phyloP scores from a whole-genome alignment of 2,888 invertebrate genomes.

The Platycheirus rosarum region DNA sequence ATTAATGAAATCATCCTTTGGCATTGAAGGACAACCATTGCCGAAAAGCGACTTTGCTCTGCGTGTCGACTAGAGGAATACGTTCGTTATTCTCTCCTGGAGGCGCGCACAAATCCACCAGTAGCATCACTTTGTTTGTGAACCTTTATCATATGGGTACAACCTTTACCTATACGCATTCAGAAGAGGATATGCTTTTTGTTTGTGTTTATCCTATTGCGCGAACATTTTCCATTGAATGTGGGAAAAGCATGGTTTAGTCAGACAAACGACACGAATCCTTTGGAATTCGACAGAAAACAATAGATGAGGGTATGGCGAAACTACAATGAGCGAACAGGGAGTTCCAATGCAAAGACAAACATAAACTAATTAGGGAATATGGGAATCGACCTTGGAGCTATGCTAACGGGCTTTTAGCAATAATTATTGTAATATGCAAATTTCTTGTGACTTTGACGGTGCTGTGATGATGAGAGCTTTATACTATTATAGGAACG shows the following conservation, averaged over 20 bases:
- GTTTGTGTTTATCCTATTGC: no score
- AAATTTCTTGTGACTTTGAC: conserved; percentile 40
- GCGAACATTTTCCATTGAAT: conserved; percentile 43
- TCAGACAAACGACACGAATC: conserved; percentile 9
- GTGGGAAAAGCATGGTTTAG: conserved; percentile 6
- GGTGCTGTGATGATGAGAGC: background rate
- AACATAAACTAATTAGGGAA: conserved; percentile 68
- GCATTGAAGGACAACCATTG: conserved; percentile 46
- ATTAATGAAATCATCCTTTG: conserved; percentile 63
- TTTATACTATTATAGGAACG: no score
- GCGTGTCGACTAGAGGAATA: no score
- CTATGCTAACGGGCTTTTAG: conserved; percentile 39
- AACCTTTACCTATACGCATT: no score
- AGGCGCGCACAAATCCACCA: background rate
- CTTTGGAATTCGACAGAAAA: conserved; percentile 37
- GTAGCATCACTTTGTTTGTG: conserved; percentile 5
- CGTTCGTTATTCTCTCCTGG: background rate
- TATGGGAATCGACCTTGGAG: conserved; percentile 44
- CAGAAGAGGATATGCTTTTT: no score
- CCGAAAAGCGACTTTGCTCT: conserved; percentile 13
- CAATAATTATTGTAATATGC: conserved; percentile 56
- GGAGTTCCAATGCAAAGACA: conserved; percentile 36
- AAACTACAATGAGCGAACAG: conserved; percentile 7
- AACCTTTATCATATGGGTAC: background rate
- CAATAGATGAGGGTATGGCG: conserved; percentile 25